Base-by-base conservation (phyloP, 2,888 invertebrate species). In the Drosophila recens region DNA sequence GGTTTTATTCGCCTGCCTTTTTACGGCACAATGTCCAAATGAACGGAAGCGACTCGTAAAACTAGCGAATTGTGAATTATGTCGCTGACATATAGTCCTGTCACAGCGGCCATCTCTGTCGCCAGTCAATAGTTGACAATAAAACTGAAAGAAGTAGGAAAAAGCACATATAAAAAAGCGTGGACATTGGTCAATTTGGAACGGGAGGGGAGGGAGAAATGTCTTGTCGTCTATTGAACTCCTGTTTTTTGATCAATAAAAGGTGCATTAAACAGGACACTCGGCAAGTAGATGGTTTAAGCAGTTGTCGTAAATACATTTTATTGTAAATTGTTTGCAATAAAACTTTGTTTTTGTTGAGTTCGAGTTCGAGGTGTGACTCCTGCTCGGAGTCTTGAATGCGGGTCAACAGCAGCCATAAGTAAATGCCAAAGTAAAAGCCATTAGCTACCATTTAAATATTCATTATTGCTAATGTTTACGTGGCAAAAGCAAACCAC, bases 21-120 rank as follows among this genome's bases (percentile, higher is more conserved):
- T 84, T 87, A 84, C 84, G 84, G 78, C 83, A 80, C 73, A 86
- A 75, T 68, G 82, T 71, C 73, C 73, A 75, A 82, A 79, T 79
- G 90, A 83, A 90, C 91, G 91, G 91, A 91, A 91, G 84, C 89
- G 83, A 84, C 87, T 91, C 91, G 90, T 91, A 91, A 91, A 91
- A 91, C 90, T 90, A 91, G 90, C 91, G 91, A 90, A 91, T 91
- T 90, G 90, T 91, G 90, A 90, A 90, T 91, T 90, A 91, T 90
- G 89, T 87, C 83, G 75, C 83, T 81, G 76, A 89, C 89, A 83
- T 87, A 87, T 80, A 83, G 84, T 66, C 68, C 79, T 69, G 76
- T 71, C 64, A 57, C 61, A 10, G 11, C 34, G 1, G 10, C 46
- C 46, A 27, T 11, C 56, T n/a, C 46, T 38, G 40, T 27, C 33